Base-by-base conservation (phyloP, 1,140 invertebrate genomes). In the Augochlora pura region DNA sequence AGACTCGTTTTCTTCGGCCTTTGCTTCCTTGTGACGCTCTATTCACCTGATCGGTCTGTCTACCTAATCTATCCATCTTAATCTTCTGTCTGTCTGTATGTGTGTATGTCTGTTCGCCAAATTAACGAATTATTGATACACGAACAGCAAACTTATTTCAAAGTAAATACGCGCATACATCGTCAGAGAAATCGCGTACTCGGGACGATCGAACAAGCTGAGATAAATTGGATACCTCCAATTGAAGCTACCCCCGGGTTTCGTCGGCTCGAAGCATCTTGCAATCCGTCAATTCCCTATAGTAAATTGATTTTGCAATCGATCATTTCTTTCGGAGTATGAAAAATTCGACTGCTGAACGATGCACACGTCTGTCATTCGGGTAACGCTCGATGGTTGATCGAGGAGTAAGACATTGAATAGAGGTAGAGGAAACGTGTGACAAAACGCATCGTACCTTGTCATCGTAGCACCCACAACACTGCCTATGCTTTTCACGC, bases 121-220 rank as follows among this genome's bases (percentile, higher is more conserved):
- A 32, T 25, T 77, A 76, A n/a, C 25, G 42, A 76, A 57, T 63
- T 78, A 80, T 74, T 75, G 62, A 81, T 52, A 82, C 80, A 86
- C 83, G 67, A 79, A 75, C 83, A 85, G 39, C 49, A 86, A 78
- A 85, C 80, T 73, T 63, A 69, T 74, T 42, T 59, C 54, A 39
- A 79, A 71, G 59, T 7, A 2, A 69, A 80, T 66, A 74, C n/a
- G 14, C 21, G 52, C 25, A 63, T 70, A 66, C 75, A 86, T 85
- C 79, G 79, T 85, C 79, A 54, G 63, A 60, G 64, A 63, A 63
- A 71, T 60, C 62, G 18, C 38, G 14, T 60, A 23, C 6, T 39
- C 12, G 52, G 21, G 25, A 49, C 63, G 63, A 32, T 64, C 60
- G 46, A 63, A n/a, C n/a, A n/a, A n/a, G 32, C 27, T 2, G 16